Percentiles rank a stretch among this genome's conserved stretches.
These are phyloP conservation scores for Himalopsyche japonica DNA, from an alignment of 2,888 invertebrate species.

Conservation along the genomic window DNA sequence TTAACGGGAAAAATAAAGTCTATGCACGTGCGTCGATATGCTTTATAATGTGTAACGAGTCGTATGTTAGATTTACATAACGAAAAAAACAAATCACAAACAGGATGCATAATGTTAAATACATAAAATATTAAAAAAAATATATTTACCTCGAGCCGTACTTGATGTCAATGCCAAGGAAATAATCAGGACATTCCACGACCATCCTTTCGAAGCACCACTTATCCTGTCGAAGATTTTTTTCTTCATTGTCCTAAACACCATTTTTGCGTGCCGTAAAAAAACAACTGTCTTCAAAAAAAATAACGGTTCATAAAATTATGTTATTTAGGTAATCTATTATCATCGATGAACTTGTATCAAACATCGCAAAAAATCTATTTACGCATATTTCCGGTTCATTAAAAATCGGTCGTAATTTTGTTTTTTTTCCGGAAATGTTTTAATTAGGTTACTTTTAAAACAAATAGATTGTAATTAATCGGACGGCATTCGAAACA, in stretches of 20 bases:
- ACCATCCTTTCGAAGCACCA: neutral
- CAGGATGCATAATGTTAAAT: too few species aligned
- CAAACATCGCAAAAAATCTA: neutral
- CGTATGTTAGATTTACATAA: too few species aligned
- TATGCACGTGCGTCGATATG: neutral
- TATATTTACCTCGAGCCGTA: neutral
- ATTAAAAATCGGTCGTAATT: neutral
- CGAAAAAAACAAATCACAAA: too few species aligned
- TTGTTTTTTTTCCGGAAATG: too few species aligned
- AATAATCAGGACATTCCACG: neutral
- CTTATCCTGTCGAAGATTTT: neutral
- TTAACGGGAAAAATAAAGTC: neutral
- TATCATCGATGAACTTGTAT: neutral
- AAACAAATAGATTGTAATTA: neutral
- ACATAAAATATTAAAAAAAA: too few species aligned
- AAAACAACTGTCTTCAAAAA: neutral
- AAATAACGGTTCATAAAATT: neutral
- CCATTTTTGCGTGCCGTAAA: neutral
- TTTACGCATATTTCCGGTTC: neutral
- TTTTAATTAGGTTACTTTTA: neutral
- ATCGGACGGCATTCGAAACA: neutral
- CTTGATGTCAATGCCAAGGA: neutral
- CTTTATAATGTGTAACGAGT: neutral
- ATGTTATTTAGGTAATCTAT: neutral
- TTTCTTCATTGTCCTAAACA: neutral